A percentile compares a stretch with the other conserved stretches of the same genome.
phyloP scores from a whole-genome alignment of 2,113 vertebrate species.

The Asarcornis scutulata region DNA sequence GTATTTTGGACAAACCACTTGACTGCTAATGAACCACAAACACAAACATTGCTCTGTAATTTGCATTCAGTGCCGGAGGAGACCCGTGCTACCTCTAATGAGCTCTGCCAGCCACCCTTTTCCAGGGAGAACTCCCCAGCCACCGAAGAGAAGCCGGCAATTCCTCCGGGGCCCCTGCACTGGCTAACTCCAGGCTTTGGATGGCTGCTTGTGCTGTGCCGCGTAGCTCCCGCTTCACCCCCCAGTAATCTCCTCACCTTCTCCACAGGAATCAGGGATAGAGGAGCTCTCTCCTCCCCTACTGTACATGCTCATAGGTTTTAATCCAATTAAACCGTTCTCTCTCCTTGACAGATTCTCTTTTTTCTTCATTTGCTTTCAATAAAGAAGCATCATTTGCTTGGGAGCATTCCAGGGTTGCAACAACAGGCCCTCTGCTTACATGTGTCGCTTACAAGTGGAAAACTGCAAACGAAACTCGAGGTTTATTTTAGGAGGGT shows the following conservation, averaged over 20 bases:
- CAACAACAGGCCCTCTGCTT: slow-evolving; percentile 62
- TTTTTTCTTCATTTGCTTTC: slow-evolving; percentile 79
- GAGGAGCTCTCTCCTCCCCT: slow-evolving; percentile 48
- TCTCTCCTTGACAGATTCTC: slow-evolving; percentile 64
- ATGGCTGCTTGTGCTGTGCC: slow-evolving; percentile 44
- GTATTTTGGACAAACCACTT: slow-evolving; percentile 70
- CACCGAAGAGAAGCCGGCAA: slow-evolving; percentile 20
- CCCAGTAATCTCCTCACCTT: slow-evolving; percentile 34
- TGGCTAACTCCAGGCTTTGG: slow-evolving; percentile 52
- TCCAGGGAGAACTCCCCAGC: slow-evolving; percentile 37
- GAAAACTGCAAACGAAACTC: slow-evolving; percentile 67
- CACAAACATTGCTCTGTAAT: slow-evolving; percentile 65
- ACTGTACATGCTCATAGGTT: slow-evolving; percentile 70
- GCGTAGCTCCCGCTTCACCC: not conserved
- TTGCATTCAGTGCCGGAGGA: slow-evolving; percentile 68
- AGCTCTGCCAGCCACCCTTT: slow-evolving; percentile 57
- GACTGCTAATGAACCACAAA: slow-evolving; percentile 71
- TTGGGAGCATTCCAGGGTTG: slow-evolving; percentile 77
- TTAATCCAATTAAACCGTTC: slow-evolving; percentile 76
- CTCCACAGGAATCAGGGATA: slow-evolving; percentile 44
- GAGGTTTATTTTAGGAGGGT: slow-evolving; percentile 59
- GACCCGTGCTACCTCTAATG: slow-evolving; percentile 52
- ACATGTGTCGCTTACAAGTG: slow-evolving; percentile 62
- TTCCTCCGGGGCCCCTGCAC: slow-evolving; percentile 25
- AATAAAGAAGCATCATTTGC: slow-evolving; percentile 77